These are phyloP conservation scores for Tympanoctomys barrerae DNA, from an alignment of 2,797 vertebrate species.

Conservation along the genomic window DNA sequence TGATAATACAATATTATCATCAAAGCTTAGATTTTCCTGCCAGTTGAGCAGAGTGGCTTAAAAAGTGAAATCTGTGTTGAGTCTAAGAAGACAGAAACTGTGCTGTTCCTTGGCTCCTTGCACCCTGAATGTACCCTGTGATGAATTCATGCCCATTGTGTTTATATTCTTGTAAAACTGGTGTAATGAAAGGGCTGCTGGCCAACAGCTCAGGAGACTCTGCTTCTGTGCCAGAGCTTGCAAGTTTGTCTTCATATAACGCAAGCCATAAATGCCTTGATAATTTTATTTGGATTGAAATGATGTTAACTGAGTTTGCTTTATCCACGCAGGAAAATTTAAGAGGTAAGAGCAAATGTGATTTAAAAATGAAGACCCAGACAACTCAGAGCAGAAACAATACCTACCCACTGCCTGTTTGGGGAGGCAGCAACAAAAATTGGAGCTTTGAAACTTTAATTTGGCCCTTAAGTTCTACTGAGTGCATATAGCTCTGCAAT, in stretches of 20 bases:
- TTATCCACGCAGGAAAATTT: background rate
- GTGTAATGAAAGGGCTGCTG: background rate
- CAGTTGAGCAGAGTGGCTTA: background rate
- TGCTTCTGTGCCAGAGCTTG: background rate
- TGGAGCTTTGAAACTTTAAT: background rate
- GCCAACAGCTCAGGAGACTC: background rate
- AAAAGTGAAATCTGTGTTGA: background rate
- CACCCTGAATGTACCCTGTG: background rate
- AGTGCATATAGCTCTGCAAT: background rate
- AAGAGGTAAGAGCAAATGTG: background rate
- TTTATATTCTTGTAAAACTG: background rate
- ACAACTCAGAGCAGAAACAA: background rate
- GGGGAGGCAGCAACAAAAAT: background rate
- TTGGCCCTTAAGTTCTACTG: background rate
- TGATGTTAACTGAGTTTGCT: background rate
- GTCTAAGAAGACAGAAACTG: background rate
- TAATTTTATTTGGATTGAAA: background rate
- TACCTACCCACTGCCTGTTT: background rate
- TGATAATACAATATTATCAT: background rate
- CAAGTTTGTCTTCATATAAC: background rate
- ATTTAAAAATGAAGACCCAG: background rate
- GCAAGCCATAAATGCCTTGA: background rate
- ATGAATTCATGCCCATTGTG: background rate
- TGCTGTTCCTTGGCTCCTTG: background rate
- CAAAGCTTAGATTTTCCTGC: background rate